Evolutionary conservation across 2,888 invertebrate species (phyloP), one percentile per base, ranked within the genome.

Genomic region (Arctia plantaginis): DNA sequence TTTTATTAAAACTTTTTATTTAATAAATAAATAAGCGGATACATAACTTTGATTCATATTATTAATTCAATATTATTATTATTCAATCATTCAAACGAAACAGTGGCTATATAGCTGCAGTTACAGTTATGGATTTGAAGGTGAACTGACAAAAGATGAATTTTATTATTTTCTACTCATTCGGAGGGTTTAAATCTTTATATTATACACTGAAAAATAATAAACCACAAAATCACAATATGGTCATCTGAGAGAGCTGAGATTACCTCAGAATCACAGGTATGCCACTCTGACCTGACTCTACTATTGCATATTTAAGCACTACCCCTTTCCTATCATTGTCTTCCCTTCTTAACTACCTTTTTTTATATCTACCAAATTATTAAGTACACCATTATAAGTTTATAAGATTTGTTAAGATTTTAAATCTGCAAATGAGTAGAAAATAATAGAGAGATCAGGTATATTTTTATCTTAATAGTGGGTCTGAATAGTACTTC

Each of bases 331-430:
- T 51, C 20, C 20, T 51, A 51, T 51, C 7, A 23, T 35, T 35
- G 3, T 35, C 35, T 35, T 23, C 18, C 12, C 20, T 18, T 47
- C 6, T 47, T 47, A 6, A 47, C 18, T 55, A n/a, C 10, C 10
- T 55, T n/a, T 55, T 4, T 23, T 75, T 78, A 79, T 76, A 12
- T 7, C n/a, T n/a, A 1, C 10, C 51, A 12, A 10, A 6, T 35
- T 35, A 35, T 4, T 35, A 35, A 35, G 35, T 4, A 4, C 3
- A 35, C 35, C 35, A 35, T 4, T 35, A 4, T 35, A 35, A 35
- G 35, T 35, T 35, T 35, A n/a, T n/a, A n/a, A n/a, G n/a, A n/a
- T n/a, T n/a, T n/a, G n/a, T n/a, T n/a, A n/a, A n/a, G 27, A 4
- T 27, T n/a, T 27, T 27, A 27, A 27, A 13, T 59, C 4, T 59